Percentiles rank a stretch among this genome's conserved stretches.
Evolutionary conservation across 2,797 vertebrate genomes (phyloP).

Genomic region (Cyclura pinguis): DNA sequence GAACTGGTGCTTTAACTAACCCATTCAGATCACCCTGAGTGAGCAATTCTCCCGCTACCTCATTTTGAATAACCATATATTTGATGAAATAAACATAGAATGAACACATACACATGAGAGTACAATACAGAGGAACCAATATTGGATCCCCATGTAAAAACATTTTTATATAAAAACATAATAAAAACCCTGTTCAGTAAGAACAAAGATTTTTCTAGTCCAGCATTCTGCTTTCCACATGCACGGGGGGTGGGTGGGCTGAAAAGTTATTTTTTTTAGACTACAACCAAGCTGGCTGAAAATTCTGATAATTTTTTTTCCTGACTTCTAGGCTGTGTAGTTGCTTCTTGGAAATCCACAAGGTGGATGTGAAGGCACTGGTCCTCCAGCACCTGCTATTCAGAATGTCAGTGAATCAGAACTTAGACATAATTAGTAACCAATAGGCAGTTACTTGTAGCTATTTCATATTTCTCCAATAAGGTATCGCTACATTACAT

Average conservation of each 20-base stretch:
- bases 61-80: conserved; percentile 20
- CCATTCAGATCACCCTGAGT: conserved; percentile 16
- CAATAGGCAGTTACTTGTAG: not conserved
- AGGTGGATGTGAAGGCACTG: not conserved
- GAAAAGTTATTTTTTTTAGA: too few relatives aligned
- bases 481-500: not conserved
- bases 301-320: not conserved
- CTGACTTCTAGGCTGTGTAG: not conserved
- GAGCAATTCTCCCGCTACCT: conserved; percentile 20
- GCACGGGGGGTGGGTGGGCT: too few relatives aligned
- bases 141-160: not conserved
- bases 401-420: not conserved
- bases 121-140: not conserved
- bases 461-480: not conserved
- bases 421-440: not conserved
- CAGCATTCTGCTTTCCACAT: not conserved
- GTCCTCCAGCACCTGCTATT: not conserved
- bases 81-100: not conserved
- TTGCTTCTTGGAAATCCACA: not conserved
- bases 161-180: not conserved
- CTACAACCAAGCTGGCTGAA: not conserved
- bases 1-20: conserved; percentile 55
- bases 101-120: not conserved
- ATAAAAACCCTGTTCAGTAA: not conserved
- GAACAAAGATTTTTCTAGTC: not conserved